Evolutionary conservation across 2,797 vertebrate genomes (phyloP).

Genomic region (Monodelphis domestica): DNA sequence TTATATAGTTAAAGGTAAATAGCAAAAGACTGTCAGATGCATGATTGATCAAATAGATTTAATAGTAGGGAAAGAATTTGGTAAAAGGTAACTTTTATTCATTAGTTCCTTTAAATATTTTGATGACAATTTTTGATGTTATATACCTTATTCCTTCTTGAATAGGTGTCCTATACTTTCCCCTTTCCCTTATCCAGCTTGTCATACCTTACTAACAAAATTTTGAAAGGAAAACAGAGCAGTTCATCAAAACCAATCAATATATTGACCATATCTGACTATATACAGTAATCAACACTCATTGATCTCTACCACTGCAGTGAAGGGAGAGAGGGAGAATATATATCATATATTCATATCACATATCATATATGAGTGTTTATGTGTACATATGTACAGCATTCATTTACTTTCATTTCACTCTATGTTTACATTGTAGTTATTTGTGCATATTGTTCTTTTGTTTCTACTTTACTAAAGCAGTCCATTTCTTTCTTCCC

Average conservation of each 20-base stretch:
- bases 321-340: neutral
- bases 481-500: neutral
- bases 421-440: neutral
- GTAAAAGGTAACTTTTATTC: neutral
- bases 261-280: neutral
- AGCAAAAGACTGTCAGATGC: conserved; percentile 25
- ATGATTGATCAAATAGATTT: conserved; percentile 14
- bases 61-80: neutral
- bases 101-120: neutral
- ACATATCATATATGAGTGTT: too few species aligned
- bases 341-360: too few species aligned
- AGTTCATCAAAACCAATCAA: neutral
- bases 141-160: neutral
- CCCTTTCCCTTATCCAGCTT: neutral
- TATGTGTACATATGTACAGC: too few species aligned
- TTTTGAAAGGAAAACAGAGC: neutral
- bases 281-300: neutral
- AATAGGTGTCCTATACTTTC: neutral
- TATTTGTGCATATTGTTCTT: neutral
- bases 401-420: neutral
- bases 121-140: neutral
- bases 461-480: neutral
- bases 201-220: neutral
- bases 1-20: conserved; percentile 42
- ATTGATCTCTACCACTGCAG: neutral